Evolutionary conservation across 2,888 invertebrate species (phyloP).

Genomic region (Hylaea fasciaria): DNA sequence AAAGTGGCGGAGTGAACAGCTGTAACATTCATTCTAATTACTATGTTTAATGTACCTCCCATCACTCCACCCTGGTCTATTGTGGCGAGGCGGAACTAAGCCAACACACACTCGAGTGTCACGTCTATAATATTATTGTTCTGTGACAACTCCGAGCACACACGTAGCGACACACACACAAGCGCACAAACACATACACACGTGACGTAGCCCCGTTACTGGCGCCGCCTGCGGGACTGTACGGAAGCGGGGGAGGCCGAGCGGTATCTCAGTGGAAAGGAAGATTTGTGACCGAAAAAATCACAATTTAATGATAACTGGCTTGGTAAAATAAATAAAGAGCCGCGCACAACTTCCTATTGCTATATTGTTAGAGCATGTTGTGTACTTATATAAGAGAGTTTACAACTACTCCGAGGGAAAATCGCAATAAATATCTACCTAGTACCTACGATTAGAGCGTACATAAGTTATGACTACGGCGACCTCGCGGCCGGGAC

Average conservation of each 20-base stretch:
- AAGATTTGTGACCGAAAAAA: no score
- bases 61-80: no score
- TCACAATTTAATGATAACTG: no score
- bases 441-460: slow-evolving; percentile 43
- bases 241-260: not conserved
- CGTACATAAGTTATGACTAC: slow-evolving; percentile 38
- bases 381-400: not conserved
- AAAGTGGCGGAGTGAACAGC: not conserved
- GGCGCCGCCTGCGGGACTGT: slow-evolving; percentile 37
- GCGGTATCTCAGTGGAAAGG: no score
- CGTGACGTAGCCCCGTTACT: slow-evolving; percentile 33
- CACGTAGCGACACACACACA: slow-evolving; percentile 39
- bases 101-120: slow-evolving; percentile 2
- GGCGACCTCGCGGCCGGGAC: slow-evolving; percentile 28
- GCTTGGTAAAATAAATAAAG: no score
- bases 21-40: no score
- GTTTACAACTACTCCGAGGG: not conserved
- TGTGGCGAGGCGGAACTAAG: no score
- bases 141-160: not conserved
- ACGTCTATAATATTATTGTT: not conserved
- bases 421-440: slow-evolving; percentile 39
- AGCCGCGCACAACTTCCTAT: no score
- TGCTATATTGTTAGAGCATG: no score
- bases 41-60: no score
- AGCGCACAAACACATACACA: slow-evolving; percentile 40